A percentile compares a stretch with the other conserved stretches of the same genome.
phyloP scores from a whole-genome alignment of 1,140 invertebrate genomes.

The Drosophila repletoides region DNA sequence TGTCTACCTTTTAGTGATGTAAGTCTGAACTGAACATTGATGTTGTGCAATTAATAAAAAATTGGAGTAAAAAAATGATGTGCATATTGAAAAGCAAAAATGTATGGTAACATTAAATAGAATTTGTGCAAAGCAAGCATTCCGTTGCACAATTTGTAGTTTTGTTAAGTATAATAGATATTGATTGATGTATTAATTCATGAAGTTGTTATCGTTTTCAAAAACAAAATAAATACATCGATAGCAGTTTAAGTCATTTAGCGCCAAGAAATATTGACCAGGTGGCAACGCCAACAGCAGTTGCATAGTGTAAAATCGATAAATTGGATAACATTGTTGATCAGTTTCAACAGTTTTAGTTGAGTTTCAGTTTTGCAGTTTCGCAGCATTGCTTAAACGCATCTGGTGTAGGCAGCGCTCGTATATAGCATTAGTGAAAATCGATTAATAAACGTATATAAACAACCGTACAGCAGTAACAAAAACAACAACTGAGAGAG shows the following conservation, averaged over 20 bases:
- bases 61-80: no score
- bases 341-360: background rate
- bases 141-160: no score
- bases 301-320: slow-evolving; percentile 19
- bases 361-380: background rate
- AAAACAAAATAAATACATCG: no score
- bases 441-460: background rate
- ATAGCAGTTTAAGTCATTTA: no score
- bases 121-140: no score
- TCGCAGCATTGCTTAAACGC: slow-evolving; percentile 7
- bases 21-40: background rate
- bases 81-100: no score
- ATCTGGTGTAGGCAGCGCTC: background rate
- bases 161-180: no score
- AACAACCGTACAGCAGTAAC: slow-evolving; percentile 4
- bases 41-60: no score
- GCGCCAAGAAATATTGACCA: background rate
- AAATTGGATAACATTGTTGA: slow-evolving; percentile 20
- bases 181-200: no score
- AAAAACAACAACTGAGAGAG: background rate
- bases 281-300: slow-evolving; percentile 8
- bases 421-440: background rate
- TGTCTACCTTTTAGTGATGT: background rate
- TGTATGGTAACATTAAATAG: no score
- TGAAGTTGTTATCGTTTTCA: no score